Evolutionary conservation across 2,888 invertebrate genomes (phyloP).

Genomic region (Pyrocoelia pectoralis): DNA sequence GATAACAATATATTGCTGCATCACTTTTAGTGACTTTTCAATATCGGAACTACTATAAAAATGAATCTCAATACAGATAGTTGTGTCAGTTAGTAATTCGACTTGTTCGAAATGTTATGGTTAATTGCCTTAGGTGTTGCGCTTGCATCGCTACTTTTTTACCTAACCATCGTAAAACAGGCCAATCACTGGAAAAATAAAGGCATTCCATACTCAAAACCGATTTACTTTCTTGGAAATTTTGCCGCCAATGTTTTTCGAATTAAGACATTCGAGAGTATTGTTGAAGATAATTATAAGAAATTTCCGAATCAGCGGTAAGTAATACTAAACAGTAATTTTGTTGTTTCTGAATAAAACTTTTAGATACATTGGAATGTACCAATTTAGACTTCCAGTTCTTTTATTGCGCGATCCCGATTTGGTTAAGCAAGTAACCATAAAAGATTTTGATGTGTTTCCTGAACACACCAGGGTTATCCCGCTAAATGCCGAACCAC

Average conservation of each 20-base stretch:
- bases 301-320: background rate
- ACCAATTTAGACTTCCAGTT: slow-evolving; percentile 49
- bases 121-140: too few species aligned
- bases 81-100: too few species aligned
- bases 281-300: background rate
- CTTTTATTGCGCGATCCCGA: slow-evolving; percentile 63
- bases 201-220: background rate
- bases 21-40: too few species aligned
- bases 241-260: background rate
- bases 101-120: too few species aligned
- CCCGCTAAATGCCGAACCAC: slow-evolving; percentile 52
- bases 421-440: slow-evolving; percentile 63
- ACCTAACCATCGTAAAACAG: background rate
- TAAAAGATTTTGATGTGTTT: slow-evolving; percentile 66
- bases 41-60: too few species aligned
- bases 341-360: too few species aligned
- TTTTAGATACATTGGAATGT: slow-evolving; percentile 30
- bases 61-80: too few species aligned
- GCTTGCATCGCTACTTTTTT: background rate
- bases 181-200: background rate
- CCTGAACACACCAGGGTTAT: slow-evolving; percentile 52
- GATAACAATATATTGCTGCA: too few species aligned
- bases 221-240: background rate
- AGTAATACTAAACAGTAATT: background rate
- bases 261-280: background rate